Conservation (phyloP, 2,888 invertebrate genomes). For the Amiota minor region DNA sequence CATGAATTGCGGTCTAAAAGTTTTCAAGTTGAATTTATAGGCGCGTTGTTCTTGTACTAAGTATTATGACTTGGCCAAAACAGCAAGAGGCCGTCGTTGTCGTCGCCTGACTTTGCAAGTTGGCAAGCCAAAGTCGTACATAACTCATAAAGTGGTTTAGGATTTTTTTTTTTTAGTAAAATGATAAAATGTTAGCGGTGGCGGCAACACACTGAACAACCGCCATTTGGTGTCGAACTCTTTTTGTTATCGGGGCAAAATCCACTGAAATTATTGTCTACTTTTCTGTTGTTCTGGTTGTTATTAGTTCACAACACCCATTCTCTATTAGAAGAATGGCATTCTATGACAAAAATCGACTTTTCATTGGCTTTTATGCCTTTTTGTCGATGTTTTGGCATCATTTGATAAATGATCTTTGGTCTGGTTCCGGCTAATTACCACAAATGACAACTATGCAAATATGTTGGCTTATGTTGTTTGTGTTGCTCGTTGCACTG, state of each 20-base stretch:
- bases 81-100: not conserved
- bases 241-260: too few species aligned
- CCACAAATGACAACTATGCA: not conserved
- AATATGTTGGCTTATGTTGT: not conserved
- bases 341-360: too few species aligned
- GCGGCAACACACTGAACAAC: not conserved
- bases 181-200: not conserved
- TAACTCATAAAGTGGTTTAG: slow-evolving; percentile 45
- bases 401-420: not conserved
- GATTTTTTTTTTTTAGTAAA: slow-evolving; percentile 7
- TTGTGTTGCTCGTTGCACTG: not conserved
- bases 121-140: slow-evolving; percentile 42
- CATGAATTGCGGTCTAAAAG: slow-evolving; percentile 28
- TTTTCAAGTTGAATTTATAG: slow-evolving; percentile 15
- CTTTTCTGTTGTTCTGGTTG: too few species aligned
- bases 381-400: not conserved
- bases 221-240: too few species aligned
- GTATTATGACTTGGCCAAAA: not conserved
- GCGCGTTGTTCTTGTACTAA: slow-evolving; percentile 3
- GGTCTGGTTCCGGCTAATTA: slow-evolving; percentile 2
- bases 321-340: too few species aligned
- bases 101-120: not conserved
- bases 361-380: too few species aligned
- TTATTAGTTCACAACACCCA: too few species aligned
- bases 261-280: too few species aligned